Base-by-base conservation (phyloP, 2,113 vertebrate species). In the Laterallus jamaicensis region DNA sequence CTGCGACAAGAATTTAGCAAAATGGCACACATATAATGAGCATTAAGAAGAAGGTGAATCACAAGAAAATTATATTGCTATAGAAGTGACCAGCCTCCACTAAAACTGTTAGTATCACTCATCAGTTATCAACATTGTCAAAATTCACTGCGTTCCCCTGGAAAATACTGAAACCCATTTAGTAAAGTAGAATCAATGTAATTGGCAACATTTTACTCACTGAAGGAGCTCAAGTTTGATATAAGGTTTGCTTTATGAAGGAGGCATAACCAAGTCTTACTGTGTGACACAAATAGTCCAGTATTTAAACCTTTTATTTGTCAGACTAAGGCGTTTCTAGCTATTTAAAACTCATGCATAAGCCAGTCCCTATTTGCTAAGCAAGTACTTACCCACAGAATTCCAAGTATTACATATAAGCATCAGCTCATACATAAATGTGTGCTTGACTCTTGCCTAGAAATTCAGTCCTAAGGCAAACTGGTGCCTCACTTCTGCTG, bases 151-250 rank as follows among this genome's bases (percentile, higher is more conserved):
- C 90, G 86, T 90, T 94, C 50, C 78, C 82, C 50, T 39, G 90
- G 92, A 93, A 98, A 97, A 97, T 91, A 96, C 67, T 78, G 49
- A 95, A 91, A 96, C 55, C 59, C 7, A 39, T 28, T 12, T 78
- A 62, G 15, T 21, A 86, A 80, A 44, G 17, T 93, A 56, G 49
- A 86, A 93, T 66, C 77, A 91, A 96, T 55, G 69, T 88, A 97
- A 95, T 58, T 44, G 16, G 42, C 81, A 66, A 96, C 96, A 95
- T 95, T 97, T 95, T 86, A 96, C 93, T 80, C 71, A 96, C 85
- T 67, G 73, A 96, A 93, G 49, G 66, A 86, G 31, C 71, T 96
- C 40, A 44, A 39, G 3, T 95, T 88, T 82, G 82, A 87, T 80
- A 67, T 82, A 96, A 94, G 62, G 20, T 91, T 73, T 85, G 32